Evolutionary conservation across 2,888 invertebrate species (phyloP), one percentile per base, ranked within the genome.

Genomic region (Microctonus hyperodae): DNA sequence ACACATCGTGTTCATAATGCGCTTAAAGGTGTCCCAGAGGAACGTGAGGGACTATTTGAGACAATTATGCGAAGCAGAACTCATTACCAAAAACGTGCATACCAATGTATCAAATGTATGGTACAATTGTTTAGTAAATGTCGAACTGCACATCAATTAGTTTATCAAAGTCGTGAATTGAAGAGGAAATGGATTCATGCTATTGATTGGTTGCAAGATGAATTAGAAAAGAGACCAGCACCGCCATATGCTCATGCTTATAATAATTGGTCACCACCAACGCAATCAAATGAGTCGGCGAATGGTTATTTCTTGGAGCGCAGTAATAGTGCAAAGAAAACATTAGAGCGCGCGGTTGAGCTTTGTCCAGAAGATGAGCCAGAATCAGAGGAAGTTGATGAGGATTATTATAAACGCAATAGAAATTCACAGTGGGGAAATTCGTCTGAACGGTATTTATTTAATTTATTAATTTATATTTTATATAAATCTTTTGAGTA

Each of bases 21-120:
- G 13, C 89, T 98, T 56, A 96, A 95, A 87, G 97, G 94, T 85
- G 88, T 91, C 57, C 91, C 91, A 3, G 93, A 93, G 70, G 94
- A 97, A 80, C 89, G 95, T 51, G 96, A 97, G 78, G 97, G 97
- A 0, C 87, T 98, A 64, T 89, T 98, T 76, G 97, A 98, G 81
- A 97, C 95, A 66, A 96, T 97, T 79, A 90, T 92, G 76, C 90
- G 95, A 70, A 93, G 95, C 68, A 97, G 96, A 85, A 94, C 92
- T 72, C 96, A 97, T 86, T 96, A 97, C 86, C 97, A 97, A 85
- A 97, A 97, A 86, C 89, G 97, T 73, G 96, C 97, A 71, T 98
- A 98, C 87, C 96, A 97, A 85, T 97, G 97, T 86, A 95, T 98
- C 71, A 98, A 98, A 86, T 94, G 96, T 83, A 89, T 98, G 87